These are phyloP conservation scores for Siniperca obscura DNA, from an alignment of 2,797 vertebrate genomes.

Conservation along the genomic window DNA sequence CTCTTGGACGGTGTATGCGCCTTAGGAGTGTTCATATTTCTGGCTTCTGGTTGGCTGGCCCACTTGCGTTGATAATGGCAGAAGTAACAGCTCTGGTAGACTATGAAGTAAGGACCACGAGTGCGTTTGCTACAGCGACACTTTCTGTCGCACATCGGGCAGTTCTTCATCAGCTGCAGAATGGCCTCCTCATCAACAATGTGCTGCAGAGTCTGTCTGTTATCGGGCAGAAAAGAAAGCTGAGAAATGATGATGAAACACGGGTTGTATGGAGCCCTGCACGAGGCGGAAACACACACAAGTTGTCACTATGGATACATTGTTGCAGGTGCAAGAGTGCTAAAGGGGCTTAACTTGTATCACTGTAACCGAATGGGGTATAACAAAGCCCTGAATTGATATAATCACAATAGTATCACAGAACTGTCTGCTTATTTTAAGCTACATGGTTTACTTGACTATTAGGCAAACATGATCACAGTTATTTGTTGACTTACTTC, in stretches of 20 bases:
- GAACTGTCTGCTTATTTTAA: background rate
- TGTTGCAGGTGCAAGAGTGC: background rate
- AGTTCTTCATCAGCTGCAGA: slow-evolving; percentile 49
- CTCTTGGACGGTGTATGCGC: background rate
- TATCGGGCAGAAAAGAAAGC: background rate
- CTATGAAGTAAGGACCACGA: background rate
- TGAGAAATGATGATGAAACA: background rate
- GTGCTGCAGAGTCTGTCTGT: slow-evolving; percentile 34
- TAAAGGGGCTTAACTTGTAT: background rate
- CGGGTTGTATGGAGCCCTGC: fast-evolving
- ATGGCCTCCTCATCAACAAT: slow-evolving; percentile 49
- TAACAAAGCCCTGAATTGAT: background rate
- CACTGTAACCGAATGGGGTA: background rate
- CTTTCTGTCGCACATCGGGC: slow-evolving; percentile 29
- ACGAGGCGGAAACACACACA: background rate
- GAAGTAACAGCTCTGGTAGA: slow-evolving; percentile 54
- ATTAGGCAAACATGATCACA: background rate
- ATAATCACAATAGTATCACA: background rate
- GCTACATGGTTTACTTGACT: background rate
- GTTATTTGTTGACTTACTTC: slow-evolving; percentile 33
- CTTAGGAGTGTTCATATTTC: background rate
- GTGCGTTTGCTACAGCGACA: slow-evolving; percentile 29
- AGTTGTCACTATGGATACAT: background rate
- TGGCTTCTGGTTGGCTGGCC: slow-evolving; percentile 43
- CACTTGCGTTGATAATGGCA: slow-evolving; percentile 47